Evolutionary conservation across 2,113 vertebrate genomes (phyloP).

Genomic region (Perca fluviatilis): DNA sequence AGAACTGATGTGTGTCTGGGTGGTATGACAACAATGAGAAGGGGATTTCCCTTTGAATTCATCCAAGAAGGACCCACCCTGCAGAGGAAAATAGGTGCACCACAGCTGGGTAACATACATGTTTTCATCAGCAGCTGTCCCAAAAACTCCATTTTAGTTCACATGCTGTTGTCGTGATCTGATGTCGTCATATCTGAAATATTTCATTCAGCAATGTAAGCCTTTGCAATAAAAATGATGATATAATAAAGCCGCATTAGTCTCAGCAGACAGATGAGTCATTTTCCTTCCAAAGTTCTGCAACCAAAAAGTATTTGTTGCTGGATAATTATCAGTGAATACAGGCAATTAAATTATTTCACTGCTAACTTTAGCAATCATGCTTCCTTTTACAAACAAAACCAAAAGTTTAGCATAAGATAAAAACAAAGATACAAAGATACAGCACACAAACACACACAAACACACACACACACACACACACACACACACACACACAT

Average conservation of each 20-base stretch:
- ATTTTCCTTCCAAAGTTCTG: not conserved
- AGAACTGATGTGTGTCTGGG: conserved; percentile 44
- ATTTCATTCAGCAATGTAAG: not conserved
- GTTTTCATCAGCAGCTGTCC: not conserved
- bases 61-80: conserved; percentile 3
- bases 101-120: not conserved
- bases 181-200: not conserved
- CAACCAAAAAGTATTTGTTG: not conserved
- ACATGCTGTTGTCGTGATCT: not conserved
- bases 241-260: not conserved
- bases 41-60: conserved; percentile 53
- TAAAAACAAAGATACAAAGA: not conserved
- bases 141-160: not conserved
- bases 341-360: not conserved
- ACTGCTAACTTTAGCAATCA: conserved; percentile 6
- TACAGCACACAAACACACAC: not conserved
- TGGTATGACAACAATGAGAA: conserved; percentile 45
- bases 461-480: not conserved
- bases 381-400: conserved; percentile 59
- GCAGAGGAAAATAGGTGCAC: conserved; percentile 1
- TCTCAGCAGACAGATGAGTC: not conserved
- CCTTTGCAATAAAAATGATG: not conserved
- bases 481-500: not conserved
- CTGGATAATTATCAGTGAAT: not conserved
- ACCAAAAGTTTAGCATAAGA: conserved; percentile 38